Conservation (phyloP, 30 jellyfish, hydroid and myxozoan genomes). For the Nemopilema nomurai region DNA sequence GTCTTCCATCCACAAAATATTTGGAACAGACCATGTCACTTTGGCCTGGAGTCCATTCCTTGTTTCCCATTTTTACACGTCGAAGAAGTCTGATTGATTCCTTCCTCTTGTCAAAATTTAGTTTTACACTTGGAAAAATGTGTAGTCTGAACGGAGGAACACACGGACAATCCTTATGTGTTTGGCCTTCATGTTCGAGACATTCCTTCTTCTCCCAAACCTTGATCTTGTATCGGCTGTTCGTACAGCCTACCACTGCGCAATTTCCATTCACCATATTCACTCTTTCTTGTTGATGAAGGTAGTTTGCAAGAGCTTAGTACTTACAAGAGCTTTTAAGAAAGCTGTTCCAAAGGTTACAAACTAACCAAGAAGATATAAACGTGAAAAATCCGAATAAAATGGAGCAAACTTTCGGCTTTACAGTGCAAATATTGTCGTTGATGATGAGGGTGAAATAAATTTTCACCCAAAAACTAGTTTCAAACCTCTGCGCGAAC, state of each 20-base stretch:
- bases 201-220: conserved; percentile 4
- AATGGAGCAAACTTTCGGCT: background rate
- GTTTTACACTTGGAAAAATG: conserved; percentile 7
- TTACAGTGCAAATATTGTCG: background rate
- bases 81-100: conserved; percentile 30
- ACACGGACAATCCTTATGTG: background rate
- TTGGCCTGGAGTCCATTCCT: conserved; percentile 59
- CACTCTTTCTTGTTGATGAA: background rate
- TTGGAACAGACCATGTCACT: conserved; percentile 61
- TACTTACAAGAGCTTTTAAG: background rate
- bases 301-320: background rate
- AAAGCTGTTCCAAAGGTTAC: conserved; percentile 17
- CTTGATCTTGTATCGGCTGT: conserved; percentile 12
- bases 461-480: conserved; percentile 14
- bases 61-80: conserved; percentile 2
- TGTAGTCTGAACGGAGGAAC: background rate
- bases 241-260: conserved; percentile 18
- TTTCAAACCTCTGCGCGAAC: conserved; percentile 4
- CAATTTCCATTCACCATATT: conserved; percentile 15
- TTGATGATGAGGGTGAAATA: background rate
- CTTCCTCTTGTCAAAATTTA: conserved; percentile 8
- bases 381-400: background rate
- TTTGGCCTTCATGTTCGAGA: background rate
- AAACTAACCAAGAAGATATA: background rate
- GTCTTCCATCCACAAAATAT: conserved; percentile 44